A percentile compares a stretch with the other conserved stretches of the same genome.
These are phyloP conservation scores for Chondrosia reniformis DNA, from an alignment of 37 sponge, comb jelly and placozoan species.

Conservation along the genomic window DNA sequence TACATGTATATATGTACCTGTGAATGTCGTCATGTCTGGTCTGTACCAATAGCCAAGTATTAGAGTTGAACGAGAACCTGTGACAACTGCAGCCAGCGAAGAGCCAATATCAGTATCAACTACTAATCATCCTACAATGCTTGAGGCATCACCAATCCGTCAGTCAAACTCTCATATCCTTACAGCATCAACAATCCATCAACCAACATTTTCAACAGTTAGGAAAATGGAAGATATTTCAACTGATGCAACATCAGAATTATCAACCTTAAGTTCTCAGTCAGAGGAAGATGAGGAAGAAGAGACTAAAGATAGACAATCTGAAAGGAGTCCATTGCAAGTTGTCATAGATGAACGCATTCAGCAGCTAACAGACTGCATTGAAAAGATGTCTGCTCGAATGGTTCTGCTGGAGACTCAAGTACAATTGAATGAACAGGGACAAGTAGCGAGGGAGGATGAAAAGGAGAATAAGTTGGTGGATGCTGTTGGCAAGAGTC, in stretches of 20 bases:
- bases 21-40: background rate
- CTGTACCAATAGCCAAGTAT: background rate
- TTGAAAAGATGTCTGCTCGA: conserved; percentile 64
- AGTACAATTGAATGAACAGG: conserved; percentile 28
- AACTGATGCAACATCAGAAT: background rate
- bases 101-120: background rate
- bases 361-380: conserved; percentile 36
- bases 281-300: background rate
- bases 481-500: background rate
- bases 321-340: background rate
- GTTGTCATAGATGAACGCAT: background rate
- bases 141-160: background rate
- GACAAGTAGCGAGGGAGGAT: background rate
- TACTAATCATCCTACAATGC: too few species aligned
- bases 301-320: background rate
- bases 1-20: background rate
- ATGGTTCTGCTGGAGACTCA: conserved; percentile 71
- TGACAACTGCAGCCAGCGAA: background rate
- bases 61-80: conserved; percentile 1
- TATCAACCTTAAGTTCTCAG: background rate
- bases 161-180: background rate
- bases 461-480: background rate
- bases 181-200: background rate
- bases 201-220: background rate
- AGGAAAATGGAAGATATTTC: background rate